Percentiles rank a stretch among this genome's conserved stretches.
These are phyloP conservation scores for Metallyticus violacea DNA, from an alignment of 2,888 invertebrate species.

Conservation along the genomic window DNA sequence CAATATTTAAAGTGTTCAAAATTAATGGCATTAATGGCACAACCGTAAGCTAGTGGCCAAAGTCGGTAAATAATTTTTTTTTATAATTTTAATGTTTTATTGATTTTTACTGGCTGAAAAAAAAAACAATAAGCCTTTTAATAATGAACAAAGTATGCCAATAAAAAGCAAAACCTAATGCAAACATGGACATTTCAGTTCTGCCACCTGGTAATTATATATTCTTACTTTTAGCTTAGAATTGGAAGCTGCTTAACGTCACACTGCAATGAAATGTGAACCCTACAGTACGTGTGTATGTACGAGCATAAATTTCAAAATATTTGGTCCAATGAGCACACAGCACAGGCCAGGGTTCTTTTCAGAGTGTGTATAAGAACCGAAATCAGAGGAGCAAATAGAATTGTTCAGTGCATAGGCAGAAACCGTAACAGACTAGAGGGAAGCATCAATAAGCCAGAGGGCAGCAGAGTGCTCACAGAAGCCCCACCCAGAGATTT, in stretches of 20 bases:
- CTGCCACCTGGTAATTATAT: not conserved
- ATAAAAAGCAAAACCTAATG: too few species aligned
- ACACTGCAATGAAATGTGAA: not conserved
- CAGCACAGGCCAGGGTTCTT: not conserved
- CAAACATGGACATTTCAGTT: too few species aligned
- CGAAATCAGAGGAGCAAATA: not conserved
- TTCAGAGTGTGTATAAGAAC: not conserved
- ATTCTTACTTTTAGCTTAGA: not conserved
- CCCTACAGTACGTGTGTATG: not conserved
- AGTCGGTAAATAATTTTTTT: too few species aligned
- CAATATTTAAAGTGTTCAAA: too few species aligned
- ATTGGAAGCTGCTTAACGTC: not conserved
- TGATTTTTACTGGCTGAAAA: too few species aligned
- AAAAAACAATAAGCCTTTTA: too few species aligned
- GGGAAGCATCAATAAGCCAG: not conserved
- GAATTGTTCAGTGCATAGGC: not conserved
- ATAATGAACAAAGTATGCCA: too few species aligned
- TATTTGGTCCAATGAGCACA: not conserved
- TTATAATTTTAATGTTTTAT: too few species aligned
- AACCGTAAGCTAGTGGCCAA: too few species aligned
- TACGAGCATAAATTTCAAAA: not conserved
- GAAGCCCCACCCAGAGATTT: not conserved
- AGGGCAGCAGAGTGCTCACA: too few species aligned
- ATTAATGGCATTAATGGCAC: too few species aligned
- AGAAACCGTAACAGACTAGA: too few species aligned